phyloP scores from a whole-genome alignment of 2,797 vertebrate genomes.

The Dipus sagitta region DNA sequence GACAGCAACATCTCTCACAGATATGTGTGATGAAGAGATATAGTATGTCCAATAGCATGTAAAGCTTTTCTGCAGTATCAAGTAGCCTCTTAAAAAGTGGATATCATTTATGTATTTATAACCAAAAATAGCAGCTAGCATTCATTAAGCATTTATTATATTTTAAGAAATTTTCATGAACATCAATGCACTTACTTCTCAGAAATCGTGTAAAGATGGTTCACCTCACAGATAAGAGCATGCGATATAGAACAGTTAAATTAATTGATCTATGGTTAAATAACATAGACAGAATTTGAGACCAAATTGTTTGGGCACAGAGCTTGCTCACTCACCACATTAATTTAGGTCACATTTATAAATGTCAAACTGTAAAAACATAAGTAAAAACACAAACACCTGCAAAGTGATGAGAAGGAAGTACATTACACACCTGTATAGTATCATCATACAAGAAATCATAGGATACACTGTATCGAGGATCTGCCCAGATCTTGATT shows the following conservation, averaged over 20 bases:
- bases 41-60: not conserved
- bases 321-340: not conserved
- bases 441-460: not conserved
- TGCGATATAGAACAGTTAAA: not conserved
- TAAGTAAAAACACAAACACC: not conserved
- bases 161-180: not conserved
- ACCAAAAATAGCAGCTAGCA: slow-evolving; percentile 1
- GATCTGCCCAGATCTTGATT: not conserved
- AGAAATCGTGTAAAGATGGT: not conserved
- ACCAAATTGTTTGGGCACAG: not conserved
- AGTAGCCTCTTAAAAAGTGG: not conserved
- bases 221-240: not conserved
- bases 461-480: not conserved
- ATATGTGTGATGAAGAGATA: not conserved
- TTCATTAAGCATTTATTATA: slow-evolving; percentile 10
- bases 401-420: not conserved
- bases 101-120: not conserved
- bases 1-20: not conserved
- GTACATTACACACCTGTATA: not conserved
- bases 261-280: not conserved
- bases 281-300: not conserved
- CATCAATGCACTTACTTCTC: not conserved
- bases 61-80: not conserved
- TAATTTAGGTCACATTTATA: not conserved
- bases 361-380: not conserved